These are phyloP conservation scores for Muricea muricata DNA, from an alignment of 92 coral and sea anemone species.

Conservation along the genomic window DNA sequence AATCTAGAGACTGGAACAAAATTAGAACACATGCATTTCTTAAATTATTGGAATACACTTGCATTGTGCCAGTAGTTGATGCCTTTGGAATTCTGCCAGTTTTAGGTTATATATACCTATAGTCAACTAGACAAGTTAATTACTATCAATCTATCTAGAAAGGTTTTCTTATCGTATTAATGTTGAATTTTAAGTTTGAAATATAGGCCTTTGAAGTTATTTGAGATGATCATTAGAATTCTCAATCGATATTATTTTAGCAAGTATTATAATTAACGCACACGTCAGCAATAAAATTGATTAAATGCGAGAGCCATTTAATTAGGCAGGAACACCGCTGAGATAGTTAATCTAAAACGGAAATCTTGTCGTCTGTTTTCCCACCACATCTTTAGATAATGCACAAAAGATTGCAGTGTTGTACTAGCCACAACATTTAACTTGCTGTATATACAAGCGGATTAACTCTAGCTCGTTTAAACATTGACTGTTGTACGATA, in stretches of 20 bases:
- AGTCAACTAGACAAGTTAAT: too few species aligned
- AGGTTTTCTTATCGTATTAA: too few species aligned
- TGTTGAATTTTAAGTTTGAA: too few species aligned
- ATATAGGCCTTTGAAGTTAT: too few species aligned
- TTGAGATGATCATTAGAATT: neutral
- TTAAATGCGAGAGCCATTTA: slow-evolving; percentile 1
- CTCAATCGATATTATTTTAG: neutral
- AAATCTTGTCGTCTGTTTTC: slow-evolving; percentile 38
- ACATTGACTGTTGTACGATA: slow-evolving; percentile 5
- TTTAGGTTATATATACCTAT: too few species aligned
- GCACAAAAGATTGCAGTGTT: slow-evolving; percentile 23
- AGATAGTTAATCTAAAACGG: slow-evolving; percentile 32
- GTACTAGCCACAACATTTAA: slow-evolving; percentile 29
- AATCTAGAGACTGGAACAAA: neutral
- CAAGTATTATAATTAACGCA: slow-evolving; percentile 8
- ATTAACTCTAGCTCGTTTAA: neutral
- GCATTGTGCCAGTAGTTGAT: too few species aligned
- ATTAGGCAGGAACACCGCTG: slow-evolving; percentile 25
- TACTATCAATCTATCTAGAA: too few species aligned
- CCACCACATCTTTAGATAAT: slow-evolving; percentile 4
- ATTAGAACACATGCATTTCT: too few species aligned
- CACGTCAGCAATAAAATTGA: slow-evolving; percentile 14
- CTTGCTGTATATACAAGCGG: neutral
- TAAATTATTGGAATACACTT: too few species aligned
- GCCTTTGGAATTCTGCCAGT: too few species aligned